Percentiles rank a stretch among this genome's conserved stretches.
Conservation (phyloP, 2,113 vertebrate species). For the Oryzias woworae region DNA sequence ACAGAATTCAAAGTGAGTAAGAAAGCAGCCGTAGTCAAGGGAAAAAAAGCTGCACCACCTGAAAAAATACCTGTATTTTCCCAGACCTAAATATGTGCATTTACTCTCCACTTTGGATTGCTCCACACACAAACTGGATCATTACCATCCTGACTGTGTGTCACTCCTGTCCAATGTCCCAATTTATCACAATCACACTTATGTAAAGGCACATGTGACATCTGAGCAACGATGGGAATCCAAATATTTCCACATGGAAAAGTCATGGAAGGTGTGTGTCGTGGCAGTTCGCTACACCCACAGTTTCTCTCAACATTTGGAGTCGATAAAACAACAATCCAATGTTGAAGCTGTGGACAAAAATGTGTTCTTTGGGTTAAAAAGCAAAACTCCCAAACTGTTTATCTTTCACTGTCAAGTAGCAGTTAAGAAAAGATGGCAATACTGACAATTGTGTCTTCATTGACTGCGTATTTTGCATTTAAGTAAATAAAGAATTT, state of each 20-base stretch:
- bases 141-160: conserved; percentile 74
- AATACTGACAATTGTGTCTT: too few species aligned
- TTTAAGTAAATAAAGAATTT: too few species aligned
- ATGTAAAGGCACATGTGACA: conserved; percentile 67
- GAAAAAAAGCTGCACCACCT: conserved; percentile 68
- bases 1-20: conserved; percentile 51
- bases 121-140: conserved; percentile 59
- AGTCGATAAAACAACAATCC: conserved; percentile 47
- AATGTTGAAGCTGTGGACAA: conserved; percentile 18
- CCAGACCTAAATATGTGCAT: conserved; percentile 79
- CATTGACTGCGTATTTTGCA: too few species aligned
- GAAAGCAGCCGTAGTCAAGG: conserved; percentile 59
- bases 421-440: too few species aligned
- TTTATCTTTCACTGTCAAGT: too few species aligned
- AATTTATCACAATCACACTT: conserved; percentile 78
- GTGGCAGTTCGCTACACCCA: conserved; percentile 37
- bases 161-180: conserved; percentile 71
- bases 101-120: conserved; percentile 73
- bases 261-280: conserved; percentile 62
- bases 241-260: conserved; percentile 76
- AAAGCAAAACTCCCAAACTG: too few species aligned
- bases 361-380: conserved; percentile 7
- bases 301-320: conserved; percentile 22
- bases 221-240: conserved; percentile 56
- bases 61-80: conserved; percentile 82